Evolutionary conservation across 2,113 vertebrate species (phyloP).

Genomic region (Stercorarius parasiticus): DNA sequence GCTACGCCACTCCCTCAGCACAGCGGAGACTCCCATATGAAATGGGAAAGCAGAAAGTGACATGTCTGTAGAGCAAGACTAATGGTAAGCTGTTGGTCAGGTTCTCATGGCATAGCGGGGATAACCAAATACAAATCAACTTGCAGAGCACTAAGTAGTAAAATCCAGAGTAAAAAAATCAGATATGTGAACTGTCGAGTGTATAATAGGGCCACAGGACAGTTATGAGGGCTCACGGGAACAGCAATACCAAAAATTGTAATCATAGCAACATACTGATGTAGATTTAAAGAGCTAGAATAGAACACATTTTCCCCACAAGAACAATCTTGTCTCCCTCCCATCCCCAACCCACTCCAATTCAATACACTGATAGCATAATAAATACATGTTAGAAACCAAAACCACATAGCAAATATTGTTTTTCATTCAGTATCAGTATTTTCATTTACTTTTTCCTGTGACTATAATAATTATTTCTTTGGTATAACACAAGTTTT

Average conservation of each 20-base stretch:
- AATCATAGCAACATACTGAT: not conserved
- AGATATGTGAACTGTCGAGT: not conserved
- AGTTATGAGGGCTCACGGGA: not conserved
- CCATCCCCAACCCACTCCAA: rapidly evolving
- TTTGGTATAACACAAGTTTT: not conserved
- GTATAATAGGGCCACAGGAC: not conserved
- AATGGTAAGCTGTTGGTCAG: not conserved
- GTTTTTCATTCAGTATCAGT: not conserved
- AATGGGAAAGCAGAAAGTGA: not conserved
- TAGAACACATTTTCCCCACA: not conserved
- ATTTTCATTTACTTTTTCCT: not conserved
- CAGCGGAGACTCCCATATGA: not conserved
- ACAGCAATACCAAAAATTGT: not conserved
- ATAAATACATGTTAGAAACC: not conserved
- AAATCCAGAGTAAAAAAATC: not conserved
- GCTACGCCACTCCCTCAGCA: not conserved
- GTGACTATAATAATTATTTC: not conserved
- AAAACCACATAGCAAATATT: not conserved
- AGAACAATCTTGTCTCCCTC: not conserved
- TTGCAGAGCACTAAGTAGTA: not conserved
- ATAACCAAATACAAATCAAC: not conserved
- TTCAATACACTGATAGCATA: not conserved
- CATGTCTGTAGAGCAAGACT: not conserved
- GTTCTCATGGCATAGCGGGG: not conserved
- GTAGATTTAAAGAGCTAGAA: not conserved